Percentiles rank a stretch among this genome's conserved stretches.
Evolutionary conservation across 2,888 invertebrate genomes (phyloP).

Genomic region (Agonopterix heracliana): DNA sequence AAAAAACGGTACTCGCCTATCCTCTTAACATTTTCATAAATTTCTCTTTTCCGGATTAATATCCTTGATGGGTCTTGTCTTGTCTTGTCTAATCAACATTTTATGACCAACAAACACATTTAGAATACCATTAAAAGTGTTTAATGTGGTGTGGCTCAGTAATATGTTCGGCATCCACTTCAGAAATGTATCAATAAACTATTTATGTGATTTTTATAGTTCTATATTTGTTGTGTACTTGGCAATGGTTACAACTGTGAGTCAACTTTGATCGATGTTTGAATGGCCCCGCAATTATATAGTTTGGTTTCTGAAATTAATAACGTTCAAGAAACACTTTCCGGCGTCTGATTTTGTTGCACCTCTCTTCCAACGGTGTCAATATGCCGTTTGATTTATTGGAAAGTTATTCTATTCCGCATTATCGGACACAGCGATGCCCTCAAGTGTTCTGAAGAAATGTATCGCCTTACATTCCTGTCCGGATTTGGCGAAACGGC

Average conservation of each 20-base stretch:
- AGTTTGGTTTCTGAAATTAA: background rate
- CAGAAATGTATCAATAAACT: conserved; percentile 24
- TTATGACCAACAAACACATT: too few species aligned
- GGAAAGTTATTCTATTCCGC: too few species aligned
- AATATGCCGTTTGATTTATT: background rate
- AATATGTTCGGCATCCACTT: conserved; percentile 24
- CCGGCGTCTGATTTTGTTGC: too few species aligned
- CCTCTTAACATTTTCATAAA: too few species aligned
- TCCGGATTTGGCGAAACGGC: conserved; percentile 54
- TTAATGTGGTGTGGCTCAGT: conserved; percentile 19
- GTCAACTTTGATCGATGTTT: conserved; percentile 13
- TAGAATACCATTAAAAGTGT: conserved; percentile 11
- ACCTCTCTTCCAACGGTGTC: background rate
- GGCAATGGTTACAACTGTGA: conserved; percentile 14
- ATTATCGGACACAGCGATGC: conserved; percentile 20
- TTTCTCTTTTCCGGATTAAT: too few species aligned
- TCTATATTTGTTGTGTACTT: conserved; percentile 22
- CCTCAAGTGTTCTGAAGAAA: conserved; percentile 32
- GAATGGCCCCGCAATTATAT: conserved; percentile 10
- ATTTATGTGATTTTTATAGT: conserved; percentile 27
- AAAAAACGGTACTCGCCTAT: too few species aligned
- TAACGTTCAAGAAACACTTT: too few species aligned
- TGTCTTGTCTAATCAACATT: too few species aligned
- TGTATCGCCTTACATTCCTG: conserved; percentile 42
- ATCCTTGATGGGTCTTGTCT: too few species aligned